Conservation (phyloP, 2,888 invertebrate species). For the Himalopsyche japonica region DNA sequence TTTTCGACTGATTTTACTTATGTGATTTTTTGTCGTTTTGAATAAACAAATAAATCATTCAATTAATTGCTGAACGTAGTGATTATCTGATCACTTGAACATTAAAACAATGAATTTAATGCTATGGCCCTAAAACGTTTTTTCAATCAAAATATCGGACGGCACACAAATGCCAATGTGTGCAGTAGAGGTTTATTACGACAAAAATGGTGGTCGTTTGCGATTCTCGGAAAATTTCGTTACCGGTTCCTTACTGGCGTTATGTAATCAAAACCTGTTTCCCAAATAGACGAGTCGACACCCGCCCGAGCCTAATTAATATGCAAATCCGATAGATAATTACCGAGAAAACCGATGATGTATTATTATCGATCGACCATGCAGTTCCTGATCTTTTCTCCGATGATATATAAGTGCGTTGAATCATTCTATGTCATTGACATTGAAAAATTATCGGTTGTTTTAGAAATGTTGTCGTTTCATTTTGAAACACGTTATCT, state of each 20-base stretch:
- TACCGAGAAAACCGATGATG: conserved; percentile 30
- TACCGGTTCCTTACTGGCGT: conserved; percentile 29
- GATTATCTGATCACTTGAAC: background rate
- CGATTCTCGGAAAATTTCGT: conserved; percentile 27
- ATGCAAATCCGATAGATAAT: conserved; percentile 35
- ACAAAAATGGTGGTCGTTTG: conserved; percentile 6
- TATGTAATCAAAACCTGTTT: conserved; percentile 32
- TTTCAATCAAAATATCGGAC: too few species aligned
- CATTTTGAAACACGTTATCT: background rate
- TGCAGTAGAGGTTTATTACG: background rate
- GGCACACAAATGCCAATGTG: background rate
- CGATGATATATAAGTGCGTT: background rate
- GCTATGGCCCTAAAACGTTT: too few species aligned
- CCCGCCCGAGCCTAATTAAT: conserved; percentile 28
- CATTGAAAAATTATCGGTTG: background rate
- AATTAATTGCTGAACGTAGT: too few species aligned
- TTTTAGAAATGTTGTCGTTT: background rate
- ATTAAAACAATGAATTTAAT: too few species aligned
- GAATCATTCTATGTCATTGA: background rate
- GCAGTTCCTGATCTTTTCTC: conserved; percentile 7
- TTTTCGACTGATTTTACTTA: too few species aligned
- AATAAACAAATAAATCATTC: too few species aligned
- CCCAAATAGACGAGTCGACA: conserved; percentile 27
- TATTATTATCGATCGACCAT: conserved; percentile 6
- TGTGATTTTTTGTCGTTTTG: too few species aligned